Conservation (phyloP, 1,140 invertebrate genomes). For the Tetramorium simillimum region DNA sequence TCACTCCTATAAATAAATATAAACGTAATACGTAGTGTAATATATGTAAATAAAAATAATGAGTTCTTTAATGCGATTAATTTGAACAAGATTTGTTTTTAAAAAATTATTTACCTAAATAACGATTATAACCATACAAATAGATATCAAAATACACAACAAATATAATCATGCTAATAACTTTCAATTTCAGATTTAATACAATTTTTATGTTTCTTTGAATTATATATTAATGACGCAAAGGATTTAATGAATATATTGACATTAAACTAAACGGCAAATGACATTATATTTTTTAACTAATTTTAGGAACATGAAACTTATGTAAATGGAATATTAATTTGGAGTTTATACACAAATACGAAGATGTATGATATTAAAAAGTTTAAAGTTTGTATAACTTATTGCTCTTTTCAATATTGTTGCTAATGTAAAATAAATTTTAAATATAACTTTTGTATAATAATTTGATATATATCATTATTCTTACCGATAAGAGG, state of each 20-base stretch:
- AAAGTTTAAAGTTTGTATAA: background rate
- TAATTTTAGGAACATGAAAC: background rate
- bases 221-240: background rate
- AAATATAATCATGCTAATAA: background rate
- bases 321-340: background rate
- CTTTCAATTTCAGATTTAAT: too few species aligned
- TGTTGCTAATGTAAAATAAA: background rate
- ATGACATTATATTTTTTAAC: background rate
- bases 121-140: background rate
- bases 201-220: background rate
- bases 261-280: background rate
- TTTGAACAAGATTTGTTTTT: background rate
- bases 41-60: background rate
- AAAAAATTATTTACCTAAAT: background rate
- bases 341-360: background rate
- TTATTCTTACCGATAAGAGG: constrained; percentile 72
- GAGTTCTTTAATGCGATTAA: background rate
- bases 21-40: background rate
- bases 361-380: background rate
- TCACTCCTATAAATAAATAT: constrained; percentile 59
- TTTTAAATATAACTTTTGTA: background rate
- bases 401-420: background rate
- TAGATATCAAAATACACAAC: background rate
- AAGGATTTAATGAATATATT: background rate
- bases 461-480: background rate